Percentiles rank a stretch among this genome's conserved stretches.
Evolutionary conservation across 2,888 invertebrate genomes (phyloP).

Genomic region (Parnassius glacialis): DNA sequence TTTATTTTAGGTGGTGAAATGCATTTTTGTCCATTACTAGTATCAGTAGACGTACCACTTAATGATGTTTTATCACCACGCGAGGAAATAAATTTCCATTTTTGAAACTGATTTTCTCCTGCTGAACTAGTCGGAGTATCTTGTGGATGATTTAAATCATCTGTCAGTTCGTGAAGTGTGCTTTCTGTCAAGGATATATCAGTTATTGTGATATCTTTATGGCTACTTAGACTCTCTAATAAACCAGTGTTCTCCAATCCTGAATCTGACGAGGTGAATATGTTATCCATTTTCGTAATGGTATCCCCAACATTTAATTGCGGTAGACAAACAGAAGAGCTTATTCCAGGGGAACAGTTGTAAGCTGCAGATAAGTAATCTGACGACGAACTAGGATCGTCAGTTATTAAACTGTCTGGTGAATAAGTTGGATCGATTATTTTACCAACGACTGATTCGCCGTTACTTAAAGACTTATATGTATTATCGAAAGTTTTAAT

Average conservation of each 20-base stretch:
- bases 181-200: slow-evolving; percentile 69
- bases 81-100: slow-evolving; percentile 33
- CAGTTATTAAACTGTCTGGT: slow-evolving; percentile 65
- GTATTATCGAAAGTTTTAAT: slow-evolving; percentile 33
- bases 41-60: slow-evolving; percentile 37
- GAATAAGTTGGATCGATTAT: slow-evolving; percentile 51
- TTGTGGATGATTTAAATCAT: slow-evolving; percentile 48
- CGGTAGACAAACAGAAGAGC: slow-evolving; percentile 41
- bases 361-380: slow-evolving; percentile 69
- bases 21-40: slow-evolving; percentile 39
- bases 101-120: slow-evolving; percentile 41
- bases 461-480: slow-evolving; percentile 31
- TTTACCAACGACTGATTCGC: slow-evolving; percentile 42
- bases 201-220: slow-evolving; percentile 62
- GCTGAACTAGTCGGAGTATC: slow-evolving; percentile 43
- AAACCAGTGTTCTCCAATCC: slow-evolving; percentile 70
- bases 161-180: slow-evolving; percentile 62
- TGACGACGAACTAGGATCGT: slow-evolving; percentile 68
- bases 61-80: slow-evolving; percentile 33
- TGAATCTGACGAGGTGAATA: slow-evolving; percentile 68
- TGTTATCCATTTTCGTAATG: slow-evolving; percentile 63
- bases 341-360: slow-evolving; percentile 55
- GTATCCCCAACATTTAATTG: slow-evolving; percentile 56
- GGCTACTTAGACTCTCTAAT: slow-evolving; percentile 60
- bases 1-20: slow-evolving; percentile 38